Evolutionary conservation across 2,888 invertebrate species (phyloP).

Genomic region (Poecilobothrus nobilitatus): DNA sequence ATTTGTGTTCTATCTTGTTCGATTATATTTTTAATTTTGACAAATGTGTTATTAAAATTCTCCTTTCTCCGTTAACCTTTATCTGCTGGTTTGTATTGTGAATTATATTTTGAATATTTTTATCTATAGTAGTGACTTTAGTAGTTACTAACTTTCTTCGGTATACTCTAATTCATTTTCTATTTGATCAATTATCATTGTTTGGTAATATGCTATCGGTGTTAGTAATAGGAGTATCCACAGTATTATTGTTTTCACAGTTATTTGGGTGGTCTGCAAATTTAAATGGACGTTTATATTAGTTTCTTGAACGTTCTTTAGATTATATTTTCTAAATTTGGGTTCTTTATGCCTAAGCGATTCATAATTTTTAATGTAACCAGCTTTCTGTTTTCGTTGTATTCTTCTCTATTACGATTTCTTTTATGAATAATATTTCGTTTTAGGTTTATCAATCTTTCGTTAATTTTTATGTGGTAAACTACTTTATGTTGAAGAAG

Average conservation of each 20-base stretch:
- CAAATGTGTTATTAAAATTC: conserved; percentile 9
- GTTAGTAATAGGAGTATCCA: neutral
- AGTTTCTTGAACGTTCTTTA: conserved; percentile 14
- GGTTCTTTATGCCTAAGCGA: conserved; percentile 13
- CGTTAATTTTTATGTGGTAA: no score
- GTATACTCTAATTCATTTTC: conserved; percentile 1
- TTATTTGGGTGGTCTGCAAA: no score
- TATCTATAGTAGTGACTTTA: conserved; percentile 13
- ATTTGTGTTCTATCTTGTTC: no score
- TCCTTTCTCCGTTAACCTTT: no score
- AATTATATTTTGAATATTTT: conserved; percentile 14
- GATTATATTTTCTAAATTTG: conserved; percentile 16
- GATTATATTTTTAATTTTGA: no score
- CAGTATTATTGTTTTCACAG: neutral
- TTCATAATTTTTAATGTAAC: conserved; percentile 11
- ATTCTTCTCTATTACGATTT: neutral
- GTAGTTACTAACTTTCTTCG: neutral
- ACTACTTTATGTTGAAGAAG: no score
- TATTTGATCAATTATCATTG: conserved; percentile 6
- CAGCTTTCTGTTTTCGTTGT: conserved; percentile 1
- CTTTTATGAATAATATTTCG: neutral
- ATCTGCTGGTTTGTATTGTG: conserved; percentile 16
- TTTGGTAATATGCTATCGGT: neutral
- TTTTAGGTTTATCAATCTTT: neutral
- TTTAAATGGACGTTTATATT: conserved; percentile 14